phyloP scores from a whole-genome alignment of 2,113 vertebrate species.

The Ammodytes dubius region DNA sequence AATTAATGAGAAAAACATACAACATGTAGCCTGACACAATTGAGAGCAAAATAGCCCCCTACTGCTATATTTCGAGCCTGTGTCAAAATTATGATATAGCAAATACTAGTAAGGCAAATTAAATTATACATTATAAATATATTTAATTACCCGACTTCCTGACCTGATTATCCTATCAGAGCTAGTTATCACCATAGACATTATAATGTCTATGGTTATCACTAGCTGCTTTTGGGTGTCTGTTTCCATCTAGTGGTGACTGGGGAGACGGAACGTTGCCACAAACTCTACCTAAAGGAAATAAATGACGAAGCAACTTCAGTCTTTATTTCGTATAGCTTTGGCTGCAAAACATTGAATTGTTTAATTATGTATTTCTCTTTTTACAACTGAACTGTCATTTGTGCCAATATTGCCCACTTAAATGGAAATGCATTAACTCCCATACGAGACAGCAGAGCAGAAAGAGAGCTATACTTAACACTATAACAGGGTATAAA shows the following conservation, averaged over 20 bases:
- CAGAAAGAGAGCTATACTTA: conserved; percentile 40
- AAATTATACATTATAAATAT: background rate
- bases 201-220: too few species aligned
- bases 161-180: background rate
- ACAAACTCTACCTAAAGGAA: conserved; percentile 7
- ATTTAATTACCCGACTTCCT: background rate
- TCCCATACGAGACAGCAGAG: conserved; percentile 51
- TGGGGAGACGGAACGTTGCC: background rate
- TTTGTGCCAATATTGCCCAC: conserved; percentile 53
- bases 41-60: background rate
- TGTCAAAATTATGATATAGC: background rate
- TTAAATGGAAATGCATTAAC: conserved; percentile 53
- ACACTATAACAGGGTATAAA: conserved; percentile 57
- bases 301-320: conserved; percentile 61
- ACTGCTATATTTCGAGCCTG: background rate
- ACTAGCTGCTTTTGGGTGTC: background rate
- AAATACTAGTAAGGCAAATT: background rate
- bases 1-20: background rate
- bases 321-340: conserved; percentile 64
- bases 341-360: conserved; percentile 64
- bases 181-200: background rate
- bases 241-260: conserved; percentile 70
- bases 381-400: conserved; percentile 47
- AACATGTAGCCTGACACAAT: background rate
- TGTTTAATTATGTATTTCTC: background rate